Conservation (phyloP, 2,888 invertebrate species). For the Coleophora deauratella region DNA sequence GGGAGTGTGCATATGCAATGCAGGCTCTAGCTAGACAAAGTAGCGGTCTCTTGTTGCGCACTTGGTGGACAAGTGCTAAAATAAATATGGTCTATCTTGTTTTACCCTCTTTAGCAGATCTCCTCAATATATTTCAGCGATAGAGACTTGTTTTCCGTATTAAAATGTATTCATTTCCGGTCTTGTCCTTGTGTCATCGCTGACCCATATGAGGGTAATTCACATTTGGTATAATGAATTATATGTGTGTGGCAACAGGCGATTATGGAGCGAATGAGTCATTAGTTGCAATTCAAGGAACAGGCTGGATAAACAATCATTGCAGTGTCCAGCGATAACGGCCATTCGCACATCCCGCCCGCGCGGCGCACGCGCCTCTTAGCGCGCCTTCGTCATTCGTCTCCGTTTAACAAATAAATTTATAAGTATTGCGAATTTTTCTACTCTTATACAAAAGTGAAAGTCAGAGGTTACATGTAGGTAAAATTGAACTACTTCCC, state of each 20-base stretch:
- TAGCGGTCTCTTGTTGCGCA: no score
- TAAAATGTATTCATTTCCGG: no score
- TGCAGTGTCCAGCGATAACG: constrained; percentile 68
- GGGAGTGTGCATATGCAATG: no score
- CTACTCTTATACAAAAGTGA: background rate
- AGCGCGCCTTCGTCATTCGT: constrained; percentile 26
- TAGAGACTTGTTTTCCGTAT: no score
- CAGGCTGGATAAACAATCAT: constrained; percentile 71
- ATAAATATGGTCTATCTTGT: no score
- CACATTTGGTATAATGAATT: background rate
- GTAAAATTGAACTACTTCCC: background rate
- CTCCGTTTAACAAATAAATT: background rate
- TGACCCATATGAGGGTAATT: background rate
- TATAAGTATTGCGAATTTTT: background rate
- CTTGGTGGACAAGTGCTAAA: no score
- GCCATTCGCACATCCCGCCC: constrained; percentile 65
- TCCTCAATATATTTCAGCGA: no score
- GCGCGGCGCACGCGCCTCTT: constrained; percentile 16
- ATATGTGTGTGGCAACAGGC: background rate
- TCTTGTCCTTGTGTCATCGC: background rate
- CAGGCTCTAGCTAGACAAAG: no score
- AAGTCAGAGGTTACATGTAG: background rate
- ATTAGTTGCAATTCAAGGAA: constrained; percentile 71
- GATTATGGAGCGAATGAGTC: constrained; percentile 37
- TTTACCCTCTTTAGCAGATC: no score